phyloP scores from a whole-genome alignment of 2,888 invertebrate species.

The Drosophila nr. medialis region DNA sequence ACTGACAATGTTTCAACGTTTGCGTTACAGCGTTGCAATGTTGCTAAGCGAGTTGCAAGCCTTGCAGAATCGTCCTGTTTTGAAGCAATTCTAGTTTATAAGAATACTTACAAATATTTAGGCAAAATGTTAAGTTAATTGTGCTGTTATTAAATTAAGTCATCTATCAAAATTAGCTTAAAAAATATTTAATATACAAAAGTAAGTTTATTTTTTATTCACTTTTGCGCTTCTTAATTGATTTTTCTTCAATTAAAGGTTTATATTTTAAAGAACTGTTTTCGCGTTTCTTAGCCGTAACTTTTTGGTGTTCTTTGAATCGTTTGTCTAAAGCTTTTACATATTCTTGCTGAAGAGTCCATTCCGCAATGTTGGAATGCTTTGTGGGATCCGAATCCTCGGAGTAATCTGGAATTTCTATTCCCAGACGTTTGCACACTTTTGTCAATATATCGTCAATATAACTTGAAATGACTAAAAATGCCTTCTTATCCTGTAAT shows the following conservation, averaged over 20 bases:
- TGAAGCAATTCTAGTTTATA: constrained; percentile 83
- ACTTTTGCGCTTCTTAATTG: constrained; percentile 44
- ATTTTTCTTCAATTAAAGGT: constrained; percentile 17
- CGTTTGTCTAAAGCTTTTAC: constrained; percentile 87
- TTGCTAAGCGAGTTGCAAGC: constrained; percentile 85
- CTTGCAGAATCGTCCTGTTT: constrained; percentile 84
- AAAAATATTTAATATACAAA: neutral
- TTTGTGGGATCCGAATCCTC: constrained; percentile 89
- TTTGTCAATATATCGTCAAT: constrained; percentile 93
- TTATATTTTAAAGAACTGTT: neutral
- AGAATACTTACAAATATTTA: neutral
- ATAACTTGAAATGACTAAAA: constrained; percentile 94
- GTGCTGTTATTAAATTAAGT: constrained; percentile 7
- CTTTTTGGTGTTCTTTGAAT: constrained; percentile 85
- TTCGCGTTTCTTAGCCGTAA: constrained; percentile 9
- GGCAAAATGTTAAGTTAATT: neutral
- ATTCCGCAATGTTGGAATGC: constrained; percentile 85
- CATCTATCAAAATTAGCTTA: neutral
- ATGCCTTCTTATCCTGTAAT: constrained; percentile 93
- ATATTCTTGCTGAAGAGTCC: constrained; percentile 89
- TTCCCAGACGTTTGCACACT: constrained; percentile 90
- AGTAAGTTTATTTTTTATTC: constrained; percentile 16
- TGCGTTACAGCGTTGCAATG: constrained; percentile 85
- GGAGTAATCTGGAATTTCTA: constrained; percentile 91
- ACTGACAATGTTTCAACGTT: constrained; percentile 85